Base-by-base conservation (phyloP, 2,113 vertebrate species). In the Platichthys flesus region DNA sequence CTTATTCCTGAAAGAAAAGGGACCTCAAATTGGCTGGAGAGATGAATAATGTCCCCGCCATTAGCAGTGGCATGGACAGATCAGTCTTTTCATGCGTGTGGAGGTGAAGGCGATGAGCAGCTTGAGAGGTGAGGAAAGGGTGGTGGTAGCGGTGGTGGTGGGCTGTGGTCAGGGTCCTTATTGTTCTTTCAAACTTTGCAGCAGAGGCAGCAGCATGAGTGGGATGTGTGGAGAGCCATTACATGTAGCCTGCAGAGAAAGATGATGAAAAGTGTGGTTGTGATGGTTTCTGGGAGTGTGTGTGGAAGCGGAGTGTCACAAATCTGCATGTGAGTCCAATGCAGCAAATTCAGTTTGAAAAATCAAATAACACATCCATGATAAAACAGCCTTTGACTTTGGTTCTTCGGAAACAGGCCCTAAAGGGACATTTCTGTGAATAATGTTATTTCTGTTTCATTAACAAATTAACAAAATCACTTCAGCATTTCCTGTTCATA, bases 11-110 rank as follows among this genome's bases (percentile, higher is more conserved):
- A 89, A 92, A 93, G 86, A 93, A 83, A 88, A 86, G 2, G 83
- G 86, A 90, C 65, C 85, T 91, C 87, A 94, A 93, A 95, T 93
- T 94, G 92, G 92, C 92, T 92, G 85, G 91, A 93, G 92, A 92
- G 94, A 94, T 94, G 94, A 96, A 96, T 96, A 95, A 96, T 95
- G 95, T 95, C 93, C 90, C 80, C 90, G 79, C 90, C 94, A 95
- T 96, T 96, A 96, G 91, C 90, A 89, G 85, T 88, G 92, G 81
- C 92, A 78, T 90, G 93, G 93, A 94, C 86, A 84, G 93, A 93
- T 94, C 92, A 86, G 90, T 85, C 95, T 95, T 95, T 95, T 94
- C 93, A 94, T 94, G 94, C 94, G 76, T 77, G 84, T 59, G 71
- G 83, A 88, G 90, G 79, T 76, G 73, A 74, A 26, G 58, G 40